Conservation (phyloP, 2,888 invertebrate genomes). For the Lydus trimaculatus region DNA sequence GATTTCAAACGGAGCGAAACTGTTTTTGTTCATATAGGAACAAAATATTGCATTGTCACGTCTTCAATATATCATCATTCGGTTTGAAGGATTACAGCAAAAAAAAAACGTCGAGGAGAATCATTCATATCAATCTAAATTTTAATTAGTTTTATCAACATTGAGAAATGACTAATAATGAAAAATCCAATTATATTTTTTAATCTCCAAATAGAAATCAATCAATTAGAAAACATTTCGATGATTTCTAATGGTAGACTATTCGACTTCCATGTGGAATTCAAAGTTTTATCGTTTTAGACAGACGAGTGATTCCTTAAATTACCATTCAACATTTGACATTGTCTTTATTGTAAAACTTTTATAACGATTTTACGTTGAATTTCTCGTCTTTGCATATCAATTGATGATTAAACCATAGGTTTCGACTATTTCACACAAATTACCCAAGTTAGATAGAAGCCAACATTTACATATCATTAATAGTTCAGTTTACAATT, state of each 20-base stretch:
- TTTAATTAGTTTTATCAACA: neutral
- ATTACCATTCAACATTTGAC: neutral
- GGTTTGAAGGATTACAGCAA: neutral
- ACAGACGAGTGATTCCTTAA: neutral
- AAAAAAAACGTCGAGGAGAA: neutral
- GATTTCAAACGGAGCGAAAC: neutral
- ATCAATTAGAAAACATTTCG: neutral
- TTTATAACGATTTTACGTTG: neutral
- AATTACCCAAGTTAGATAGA: neutral
- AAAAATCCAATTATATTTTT: neutral
- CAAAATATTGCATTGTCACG: neutral
- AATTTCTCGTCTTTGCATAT: neutral
- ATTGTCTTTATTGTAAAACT: constrained; percentile 6
- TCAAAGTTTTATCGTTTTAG: neutral
- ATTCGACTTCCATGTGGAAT: neutral
- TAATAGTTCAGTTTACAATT: neutral
- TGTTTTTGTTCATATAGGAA: neutral
- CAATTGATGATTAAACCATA: neutral
- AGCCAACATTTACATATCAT: neutral
- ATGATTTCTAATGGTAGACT: neutral
- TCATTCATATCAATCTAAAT: neutral
- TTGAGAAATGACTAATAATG: no score
- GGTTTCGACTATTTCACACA: neutral
- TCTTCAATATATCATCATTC: neutral
- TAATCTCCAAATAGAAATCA: neutral